Evolutionary conservation across 2,888 invertebrate genomes (phyloP).

Genomic region (Choristoneura rosaceana): DNA sequence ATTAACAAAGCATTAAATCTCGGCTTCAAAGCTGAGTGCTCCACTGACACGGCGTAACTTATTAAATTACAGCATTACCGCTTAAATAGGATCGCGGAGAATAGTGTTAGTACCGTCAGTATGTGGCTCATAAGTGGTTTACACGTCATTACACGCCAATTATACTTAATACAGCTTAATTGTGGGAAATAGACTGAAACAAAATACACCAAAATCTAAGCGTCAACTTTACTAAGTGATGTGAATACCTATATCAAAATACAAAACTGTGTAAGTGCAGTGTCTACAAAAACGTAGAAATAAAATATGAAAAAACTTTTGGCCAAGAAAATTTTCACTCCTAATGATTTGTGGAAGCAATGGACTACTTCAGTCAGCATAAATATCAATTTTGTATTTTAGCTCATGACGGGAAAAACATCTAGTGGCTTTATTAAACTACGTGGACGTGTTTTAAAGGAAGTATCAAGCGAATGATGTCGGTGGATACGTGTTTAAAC

Average conservation of each 20-base stretch:
- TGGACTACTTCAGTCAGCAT: slow-evolving; percentile 9
- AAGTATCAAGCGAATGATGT: slow-evolving; percentile 21
- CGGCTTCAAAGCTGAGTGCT: slow-evolving; percentile 16
- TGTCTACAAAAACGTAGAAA: neutral
- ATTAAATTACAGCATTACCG: slow-evolving; percentile 35
- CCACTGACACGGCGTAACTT: slow-evolving; percentile 34
- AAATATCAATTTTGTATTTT: slow-evolving; percentile 16
- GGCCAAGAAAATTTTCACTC: neutral
- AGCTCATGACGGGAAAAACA: slow-evolving; percentile 19
- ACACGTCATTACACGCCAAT: neutral
- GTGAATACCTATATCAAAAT: neutral
- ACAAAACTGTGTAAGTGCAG: neutral
- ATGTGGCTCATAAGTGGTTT: slow-evolving; percentile 14
- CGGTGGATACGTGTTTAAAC: slow-evolving; percentile 39
- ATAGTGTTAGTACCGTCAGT: slow-evolving; percentile 5
- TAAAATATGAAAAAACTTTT: neutral
- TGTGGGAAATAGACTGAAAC: neutral
- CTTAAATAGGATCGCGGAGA: slow-evolving; percentile 26
- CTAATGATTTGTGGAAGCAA: slow-evolving; percentile 11
- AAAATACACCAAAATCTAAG: neutral
- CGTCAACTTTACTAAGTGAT: neutral
- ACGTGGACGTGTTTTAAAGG: slow-evolving; percentile 33
- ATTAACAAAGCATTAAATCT: slow-evolving; percentile 28
- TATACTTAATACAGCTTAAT: neutral
- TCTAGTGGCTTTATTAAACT: slow-evolving; percentile 39